Conservation (phyloP, 2,797 vertebrate species). For the Arremon aurantiirostris region DNA sequence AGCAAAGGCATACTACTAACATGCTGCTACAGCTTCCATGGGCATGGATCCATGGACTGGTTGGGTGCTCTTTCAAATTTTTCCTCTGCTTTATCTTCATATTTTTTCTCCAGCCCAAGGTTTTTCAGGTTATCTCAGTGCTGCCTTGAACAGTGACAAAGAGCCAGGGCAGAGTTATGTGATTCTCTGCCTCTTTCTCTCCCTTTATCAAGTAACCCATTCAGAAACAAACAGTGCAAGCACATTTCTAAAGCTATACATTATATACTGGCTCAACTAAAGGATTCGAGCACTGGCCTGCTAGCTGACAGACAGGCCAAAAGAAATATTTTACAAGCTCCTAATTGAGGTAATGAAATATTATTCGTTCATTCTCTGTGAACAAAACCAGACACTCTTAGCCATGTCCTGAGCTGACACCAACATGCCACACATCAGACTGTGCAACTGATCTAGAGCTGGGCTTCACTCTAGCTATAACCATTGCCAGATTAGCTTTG, state of each 20-base stretch:
- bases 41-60: not conserved
- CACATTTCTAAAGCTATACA: not conserved
- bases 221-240: not conserved
- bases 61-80: not conserved
- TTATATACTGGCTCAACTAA: not conserved
- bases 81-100: not conserved
- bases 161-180: not conserved
- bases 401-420: not conserved
- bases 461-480: not conserved
- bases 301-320: not conserved
- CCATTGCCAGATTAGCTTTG: not conserved
- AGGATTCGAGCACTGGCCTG: not conserved
- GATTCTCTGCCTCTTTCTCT: not conserved
- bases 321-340: not conserved
- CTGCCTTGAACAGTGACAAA: not conserved
- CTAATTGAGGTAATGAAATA: constrained; percentile 23
- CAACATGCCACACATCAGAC: not conserved
- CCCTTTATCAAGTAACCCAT: not conserved
- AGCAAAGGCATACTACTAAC: not conserved
- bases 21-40: not conserved
- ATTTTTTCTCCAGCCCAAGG: not conserved
- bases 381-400: not conserved
- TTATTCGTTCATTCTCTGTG: not conserved
- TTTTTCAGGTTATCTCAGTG: not conserved
- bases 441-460: not conserved